Percentiles rank a stretch among this genome's conserved stretches.
These are phyloP conservation scores for Enteromius fasciolatus DNA, from an alignment of 2,797 vertebrate species.

Conservation along the genomic window DNA sequence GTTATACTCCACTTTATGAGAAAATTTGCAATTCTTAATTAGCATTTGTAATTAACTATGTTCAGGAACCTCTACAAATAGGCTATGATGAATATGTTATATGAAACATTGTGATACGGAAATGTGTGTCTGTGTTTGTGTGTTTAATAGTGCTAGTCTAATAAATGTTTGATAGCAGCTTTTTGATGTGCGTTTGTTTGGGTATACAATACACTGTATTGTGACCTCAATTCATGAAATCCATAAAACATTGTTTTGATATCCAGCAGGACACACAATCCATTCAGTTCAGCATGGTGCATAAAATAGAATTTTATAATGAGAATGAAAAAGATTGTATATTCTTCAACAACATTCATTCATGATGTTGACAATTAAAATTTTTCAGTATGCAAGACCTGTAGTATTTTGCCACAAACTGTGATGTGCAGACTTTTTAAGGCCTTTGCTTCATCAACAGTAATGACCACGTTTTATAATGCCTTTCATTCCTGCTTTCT, in stretches of 20 bases:
- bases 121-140: neutral
- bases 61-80: neutral
- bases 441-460: neutral
- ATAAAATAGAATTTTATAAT: neutral
- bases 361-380: neutral
- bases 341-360: neutral
- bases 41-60: neutral
- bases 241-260: neutral
- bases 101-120: neutral
- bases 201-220: neutral
- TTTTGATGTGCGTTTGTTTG: neutral
- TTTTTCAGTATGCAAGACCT: neutral
- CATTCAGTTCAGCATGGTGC: neutral
- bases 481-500: conserved; percentile 25
- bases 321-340: neutral
- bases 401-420: neutral
- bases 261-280: conserved; percentile 49
- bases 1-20: neutral
- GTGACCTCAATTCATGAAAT: conserved; percentile 9
- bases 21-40: neutral
- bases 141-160: neutral
- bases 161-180: neutral
- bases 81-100: neutral
- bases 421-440: neutral
- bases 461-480: conserved; percentile 18